Evolutionary conservation across 2,888 invertebrate genomes (phyloP).

Genomic region (Psylliodes chrysocephalus): DNA sequence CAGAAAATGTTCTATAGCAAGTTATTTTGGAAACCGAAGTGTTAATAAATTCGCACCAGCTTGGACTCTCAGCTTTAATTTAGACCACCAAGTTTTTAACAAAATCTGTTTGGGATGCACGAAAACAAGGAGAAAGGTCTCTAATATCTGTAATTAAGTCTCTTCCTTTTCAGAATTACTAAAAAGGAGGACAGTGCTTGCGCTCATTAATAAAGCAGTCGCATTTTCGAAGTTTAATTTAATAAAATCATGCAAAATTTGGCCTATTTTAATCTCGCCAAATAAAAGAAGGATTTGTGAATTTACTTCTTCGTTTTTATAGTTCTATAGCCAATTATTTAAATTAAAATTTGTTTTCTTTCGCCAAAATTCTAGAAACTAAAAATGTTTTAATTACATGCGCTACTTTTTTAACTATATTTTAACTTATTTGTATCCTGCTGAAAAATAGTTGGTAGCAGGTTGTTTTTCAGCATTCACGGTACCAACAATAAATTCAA

Average conservation of each 20-base stretch:
- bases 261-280: not conserved
- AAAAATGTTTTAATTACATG: too few species aligned
- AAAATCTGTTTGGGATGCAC: constrained; percentile 13
- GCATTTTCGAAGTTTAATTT: constrained; percentile 15
- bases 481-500: too few species aligned
- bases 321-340: too few species aligned
- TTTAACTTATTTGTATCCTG: too few species aligned
- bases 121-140: constrained; percentile 19
- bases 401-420: too few species aligned
- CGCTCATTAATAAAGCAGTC: constrained; percentile 2
- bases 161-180: constrained; percentile 12
- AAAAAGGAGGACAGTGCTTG: constrained; percentile 9
- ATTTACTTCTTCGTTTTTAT: too few species aligned
- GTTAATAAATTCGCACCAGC: constrained; percentile 13
- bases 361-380: too few species aligned
- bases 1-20: too few species aligned
- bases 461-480: too few species aligned
- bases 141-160: constrained; percentile 20
- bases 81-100: constrained; percentile 16
- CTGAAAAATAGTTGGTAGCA: too few species aligned
- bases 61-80: constrained; percentile 12
- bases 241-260: constrained; percentile 19
- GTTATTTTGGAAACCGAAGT: constrained; percentile 18
- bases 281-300: not conserved
- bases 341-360: too few species aligned